Percentiles rank a stretch among this genome's conserved stretches.
phyloP scores from a whole-genome alignment of 2,797 vertebrate genomes.

The Myotis pilosus region DNA sequence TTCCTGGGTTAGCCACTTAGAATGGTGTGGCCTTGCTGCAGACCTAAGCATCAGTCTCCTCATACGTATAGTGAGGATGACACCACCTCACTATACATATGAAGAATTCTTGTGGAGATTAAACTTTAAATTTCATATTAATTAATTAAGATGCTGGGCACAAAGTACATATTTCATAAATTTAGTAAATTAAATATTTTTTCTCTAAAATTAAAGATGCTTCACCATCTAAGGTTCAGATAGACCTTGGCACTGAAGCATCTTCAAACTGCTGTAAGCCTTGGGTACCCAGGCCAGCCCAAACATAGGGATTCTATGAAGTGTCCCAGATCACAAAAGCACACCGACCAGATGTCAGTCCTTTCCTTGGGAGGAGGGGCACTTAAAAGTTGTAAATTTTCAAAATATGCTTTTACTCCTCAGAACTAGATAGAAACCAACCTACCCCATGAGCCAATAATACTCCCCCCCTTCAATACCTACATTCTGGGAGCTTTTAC shows the following conservation, averaged over 20 bases:
- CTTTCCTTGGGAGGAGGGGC: background rate
- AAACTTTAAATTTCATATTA: background rate
- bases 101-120: background rate
- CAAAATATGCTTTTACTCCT: conserved; percentile 14
- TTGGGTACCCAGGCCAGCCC: background rate
- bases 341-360: background rate
- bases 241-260: background rate
- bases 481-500: background rate
- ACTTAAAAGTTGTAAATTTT: background rate
- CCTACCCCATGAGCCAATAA: background rate
- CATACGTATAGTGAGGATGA: background rate
- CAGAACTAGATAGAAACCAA: background rate
- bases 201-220: background rate
- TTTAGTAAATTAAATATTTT: background rate
- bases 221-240: background rate
- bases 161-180: background rate
- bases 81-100: background rate
- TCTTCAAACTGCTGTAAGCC: background rate
- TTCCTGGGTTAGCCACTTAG: background rate
- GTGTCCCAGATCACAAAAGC: background rate
- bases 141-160: background rate
- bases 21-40: fast-evolving
- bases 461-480: background rate
- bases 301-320: background rate
- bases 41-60: background rate